A percentile compares a stretch with the other conserved stretches of the same genome.
Conservation (phyloP, 2,797 vertebrate species). For the Rhynchonycteris naso region DNA sequence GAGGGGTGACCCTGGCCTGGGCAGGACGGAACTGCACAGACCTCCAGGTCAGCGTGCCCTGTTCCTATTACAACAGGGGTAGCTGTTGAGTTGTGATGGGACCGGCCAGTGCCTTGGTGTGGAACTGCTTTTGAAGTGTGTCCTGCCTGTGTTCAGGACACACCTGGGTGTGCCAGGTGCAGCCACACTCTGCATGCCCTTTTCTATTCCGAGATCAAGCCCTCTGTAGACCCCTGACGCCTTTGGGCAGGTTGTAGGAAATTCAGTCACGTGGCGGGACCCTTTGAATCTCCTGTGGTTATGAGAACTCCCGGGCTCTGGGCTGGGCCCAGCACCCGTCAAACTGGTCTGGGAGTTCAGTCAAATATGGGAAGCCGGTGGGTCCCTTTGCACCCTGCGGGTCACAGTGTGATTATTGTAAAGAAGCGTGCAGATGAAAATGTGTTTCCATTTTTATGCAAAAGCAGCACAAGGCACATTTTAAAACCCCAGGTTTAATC, state of each 20-base stretch:
- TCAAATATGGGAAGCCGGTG: background rate
- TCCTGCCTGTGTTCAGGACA: background rate
- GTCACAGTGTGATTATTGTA: background rate
- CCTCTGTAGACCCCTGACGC: background rate
- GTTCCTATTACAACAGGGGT: fast-evolving
- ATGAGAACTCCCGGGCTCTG: background rate
- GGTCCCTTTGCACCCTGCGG: background rate
- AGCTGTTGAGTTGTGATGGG: background rate
- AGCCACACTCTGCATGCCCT: fast-evolving
- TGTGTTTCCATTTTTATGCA: background rate
- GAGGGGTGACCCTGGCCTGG: background rate
- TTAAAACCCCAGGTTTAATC: background rate
- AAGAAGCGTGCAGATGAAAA: background rate
- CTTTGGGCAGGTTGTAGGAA: background rate
- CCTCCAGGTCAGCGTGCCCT: fast-evolving
- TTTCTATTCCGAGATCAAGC: background rate
- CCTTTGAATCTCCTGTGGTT: background rate
- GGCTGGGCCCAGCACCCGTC: fast-evolving
- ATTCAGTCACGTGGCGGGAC: background rate
- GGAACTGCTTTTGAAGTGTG: too few relatives aligned
- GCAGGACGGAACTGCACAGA: background rate
- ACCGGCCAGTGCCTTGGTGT: fast-evolving
- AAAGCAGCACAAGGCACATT: background rate
- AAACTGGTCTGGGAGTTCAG: background rate
- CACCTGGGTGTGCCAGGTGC: background rate